Percentiles rank a stretch among this genome's conserved stretches.
phyloP scores from a whole-genome alignment of 1,140 invertebrate genomes.

The Mycetomoellerius zeteki region DNA sequence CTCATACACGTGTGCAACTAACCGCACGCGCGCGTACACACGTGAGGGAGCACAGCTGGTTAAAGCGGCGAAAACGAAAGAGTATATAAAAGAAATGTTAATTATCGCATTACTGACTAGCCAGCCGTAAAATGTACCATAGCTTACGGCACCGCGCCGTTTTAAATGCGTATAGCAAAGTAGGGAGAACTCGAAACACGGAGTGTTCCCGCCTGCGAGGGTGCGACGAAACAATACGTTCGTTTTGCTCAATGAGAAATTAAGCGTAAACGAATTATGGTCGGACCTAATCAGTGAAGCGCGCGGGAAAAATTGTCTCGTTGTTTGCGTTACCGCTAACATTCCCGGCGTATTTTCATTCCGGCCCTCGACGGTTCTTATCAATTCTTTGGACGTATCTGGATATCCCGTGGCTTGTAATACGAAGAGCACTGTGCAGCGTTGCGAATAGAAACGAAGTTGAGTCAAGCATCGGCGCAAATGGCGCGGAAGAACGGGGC shows the following conservation, averaged over 20 bases:
- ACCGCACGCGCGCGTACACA: not conserved
- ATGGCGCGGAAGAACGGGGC: not conserved
- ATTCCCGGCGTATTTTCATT: slow-evolving; percentile 1
- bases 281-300: not conserved
- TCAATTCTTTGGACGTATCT: slow-evolving; percentile 6
- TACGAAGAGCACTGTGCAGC: not conserved
- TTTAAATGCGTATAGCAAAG: slow-evolving; percentile 29
- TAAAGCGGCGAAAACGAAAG: slow-evolving; percentile 74
- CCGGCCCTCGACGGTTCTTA: not conserved
- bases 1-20: not conserved
- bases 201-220: slow-evolving; percentile 43
- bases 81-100: slow-evolving; percentile 80
- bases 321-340: slow-evolving; percentile 55
- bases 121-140: slow-evolving; percentile 75
- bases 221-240: slow-evolving; percentile 64
- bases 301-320: slow-evolving; percentile 58
- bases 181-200: slow-evolving; percentile 50
- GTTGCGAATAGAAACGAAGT: slow-evolving; percentile 1
- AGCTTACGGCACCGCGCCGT: slow-evolving; percentile 59
- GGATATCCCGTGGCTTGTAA: not conserved
- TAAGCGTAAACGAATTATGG: slow-evolving; percentile 72
- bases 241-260: slow-evolving; percentile 67
- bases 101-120: slow-evolving; percentile 78
- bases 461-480: not conserved
- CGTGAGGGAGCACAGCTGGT: slow-evolving; percentile 70